These are phyloP conservation scores for Cheirogaleus major DNA, from an alignment of 2,797 vertebrate species.

Conservation along the genomic window DNA sequence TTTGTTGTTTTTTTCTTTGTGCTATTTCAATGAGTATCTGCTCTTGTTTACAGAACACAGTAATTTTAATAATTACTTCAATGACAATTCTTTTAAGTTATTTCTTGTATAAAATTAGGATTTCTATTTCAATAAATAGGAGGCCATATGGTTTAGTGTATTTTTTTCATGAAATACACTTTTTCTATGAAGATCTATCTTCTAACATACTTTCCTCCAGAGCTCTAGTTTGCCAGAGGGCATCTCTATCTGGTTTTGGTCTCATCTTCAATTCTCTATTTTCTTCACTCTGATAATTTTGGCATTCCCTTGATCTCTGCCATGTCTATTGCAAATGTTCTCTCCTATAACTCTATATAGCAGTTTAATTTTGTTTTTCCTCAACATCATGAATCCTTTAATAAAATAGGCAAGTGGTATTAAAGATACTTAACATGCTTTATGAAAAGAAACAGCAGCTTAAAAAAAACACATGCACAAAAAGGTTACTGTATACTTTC, in stretches of 20 bases:
- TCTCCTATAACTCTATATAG: not conserved
- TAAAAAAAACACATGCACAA: slow-evolving; percentile 35
- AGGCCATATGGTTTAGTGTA: not conserved
- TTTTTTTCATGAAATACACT: slow-evolving; percentile 29
- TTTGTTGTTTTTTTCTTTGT: not conserved
- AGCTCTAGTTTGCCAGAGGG: slow-evolving; percentile 50
- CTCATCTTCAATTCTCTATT: slow-evolving; percentile 74
- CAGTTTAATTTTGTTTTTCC: slow-evolving; percentile 37
- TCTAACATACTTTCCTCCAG: slow-evolving; percentile 35
- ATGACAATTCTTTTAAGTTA: not conserved
- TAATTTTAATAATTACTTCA: slow-evolving; percentile 62
- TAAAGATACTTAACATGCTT: slow-evolving; percentile 49
- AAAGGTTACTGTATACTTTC: slow-evolving; percentile 40
- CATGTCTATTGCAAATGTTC: not conserved
- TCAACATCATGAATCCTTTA: not conserved
- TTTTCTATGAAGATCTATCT: slow-evolving; percentile 17
- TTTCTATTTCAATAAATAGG: slow-evolving; percentile 41
- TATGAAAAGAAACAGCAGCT: slow-evolving; percentile 14
- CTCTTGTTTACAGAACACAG: not conserved
- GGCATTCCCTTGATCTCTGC: slow-evolving; percentile 65
- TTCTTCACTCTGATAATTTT: slow-evolving; percentile 72
- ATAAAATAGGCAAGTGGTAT: slow-evolving; percentile 27
- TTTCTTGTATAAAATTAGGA: slow-evolving; percentile 4
- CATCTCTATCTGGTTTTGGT: slow-evolving; percentile 64
- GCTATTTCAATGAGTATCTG: not conserved